A percentile compares a stretch with the other conserved stretches of the same genome.
phyloP scores from a whole-genome alignment of 1,140 invertebrate genomes.

The Hyposmocoma kahamanoa region DNA sequence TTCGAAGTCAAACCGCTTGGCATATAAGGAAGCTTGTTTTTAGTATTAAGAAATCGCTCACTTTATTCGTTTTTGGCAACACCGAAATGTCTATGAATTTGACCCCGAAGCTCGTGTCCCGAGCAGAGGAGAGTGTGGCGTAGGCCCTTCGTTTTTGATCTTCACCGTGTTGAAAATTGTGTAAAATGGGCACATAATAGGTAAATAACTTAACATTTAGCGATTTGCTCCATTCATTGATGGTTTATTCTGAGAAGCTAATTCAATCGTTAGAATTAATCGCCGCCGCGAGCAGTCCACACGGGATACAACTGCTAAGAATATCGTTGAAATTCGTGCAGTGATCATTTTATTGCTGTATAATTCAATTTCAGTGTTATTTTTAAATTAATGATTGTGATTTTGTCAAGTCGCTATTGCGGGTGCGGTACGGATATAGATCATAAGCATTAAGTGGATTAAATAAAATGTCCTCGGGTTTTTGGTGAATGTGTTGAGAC shows the following conservation, averaged over 20 bases:
- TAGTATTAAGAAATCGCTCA: too few relatives aligned
- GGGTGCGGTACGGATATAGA: constrained; percentile 5
- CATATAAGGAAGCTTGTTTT: too few relatives aligned
- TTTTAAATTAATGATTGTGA: constrained; percentile 19
- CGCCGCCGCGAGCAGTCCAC: constrained; percentile 42
- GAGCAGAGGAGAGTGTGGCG: constrained; percentile 65
- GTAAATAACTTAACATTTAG: constrained; percentile 54
- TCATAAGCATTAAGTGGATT: constrained; percentile 20
- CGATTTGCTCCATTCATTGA: background rate
- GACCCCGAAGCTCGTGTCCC: constrained; percentile 71
- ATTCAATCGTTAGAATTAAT: constrained; percentile 34
- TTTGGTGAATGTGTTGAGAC: constrained; percentile 67
- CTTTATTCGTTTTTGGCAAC: too few relatives aligned
- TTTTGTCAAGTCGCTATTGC: constrained; percentile 8
- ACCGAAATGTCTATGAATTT: constrained; percentile 67
- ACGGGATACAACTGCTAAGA: constrained; percentile 61
- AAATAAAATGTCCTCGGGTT: constrained; percentile 29
- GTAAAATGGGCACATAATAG: constrained; percentile 72
- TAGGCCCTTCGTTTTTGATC: constrained; percentile 67
- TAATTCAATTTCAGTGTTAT: constrained; percentile 46
- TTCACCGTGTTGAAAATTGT: constrained; percentile 56
- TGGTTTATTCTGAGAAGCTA: constrained; percentile 6
- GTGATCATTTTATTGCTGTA: constrained; percentile 43
- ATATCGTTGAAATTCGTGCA: constrained; percentile 62
- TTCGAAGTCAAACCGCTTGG: too few relatives aligned